These are phyloP conservation scores for Babyrousa celebensis DNA, from an alignment of 2,797 vertebrate species.

Conservation along the genomic window DNA sequence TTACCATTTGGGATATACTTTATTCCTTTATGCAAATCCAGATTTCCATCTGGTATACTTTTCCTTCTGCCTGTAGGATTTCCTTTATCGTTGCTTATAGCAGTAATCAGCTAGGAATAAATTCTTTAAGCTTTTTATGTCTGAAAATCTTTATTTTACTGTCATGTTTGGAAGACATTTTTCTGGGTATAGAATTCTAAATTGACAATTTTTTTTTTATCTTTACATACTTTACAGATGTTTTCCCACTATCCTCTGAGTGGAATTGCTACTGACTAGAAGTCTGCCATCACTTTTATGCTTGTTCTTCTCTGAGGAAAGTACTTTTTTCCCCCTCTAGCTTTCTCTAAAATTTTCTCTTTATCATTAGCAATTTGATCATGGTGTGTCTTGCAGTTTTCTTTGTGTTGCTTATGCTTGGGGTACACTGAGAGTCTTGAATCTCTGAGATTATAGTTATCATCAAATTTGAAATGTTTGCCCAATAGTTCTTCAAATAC, in stretches of 20 bases:
- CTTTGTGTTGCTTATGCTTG: neutral
- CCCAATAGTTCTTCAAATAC: neutral
- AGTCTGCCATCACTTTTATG: neutral
- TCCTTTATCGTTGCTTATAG: neutral
- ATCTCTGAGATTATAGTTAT: neutral
- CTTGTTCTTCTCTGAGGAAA: neutral
- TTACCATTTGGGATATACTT: neutral
- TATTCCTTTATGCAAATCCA: neutral
- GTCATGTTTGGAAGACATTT: neutral
- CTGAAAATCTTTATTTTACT: neutral
- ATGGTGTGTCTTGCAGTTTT: neutral
- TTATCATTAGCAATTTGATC: neutral
- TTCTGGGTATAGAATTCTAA: conserved; percentile 17
- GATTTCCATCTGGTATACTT: neutral
- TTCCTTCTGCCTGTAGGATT: neutral
- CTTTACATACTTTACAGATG: neutral
- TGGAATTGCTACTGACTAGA: neutral
- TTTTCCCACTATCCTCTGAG: rapidly evolving
- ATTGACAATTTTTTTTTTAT: rapidly evolving
- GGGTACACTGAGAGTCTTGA: neutral
- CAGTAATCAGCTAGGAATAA: neutral
- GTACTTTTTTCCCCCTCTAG: neutral
- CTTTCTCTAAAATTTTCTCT: neutral
- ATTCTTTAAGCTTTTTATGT: neutral
- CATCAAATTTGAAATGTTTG: neutral